These are phyloP conservation scores for Scarus forsteni DNA, from an alignment of 2,797 vertebrate genomes.

Conservation along the genomic window DNA sequence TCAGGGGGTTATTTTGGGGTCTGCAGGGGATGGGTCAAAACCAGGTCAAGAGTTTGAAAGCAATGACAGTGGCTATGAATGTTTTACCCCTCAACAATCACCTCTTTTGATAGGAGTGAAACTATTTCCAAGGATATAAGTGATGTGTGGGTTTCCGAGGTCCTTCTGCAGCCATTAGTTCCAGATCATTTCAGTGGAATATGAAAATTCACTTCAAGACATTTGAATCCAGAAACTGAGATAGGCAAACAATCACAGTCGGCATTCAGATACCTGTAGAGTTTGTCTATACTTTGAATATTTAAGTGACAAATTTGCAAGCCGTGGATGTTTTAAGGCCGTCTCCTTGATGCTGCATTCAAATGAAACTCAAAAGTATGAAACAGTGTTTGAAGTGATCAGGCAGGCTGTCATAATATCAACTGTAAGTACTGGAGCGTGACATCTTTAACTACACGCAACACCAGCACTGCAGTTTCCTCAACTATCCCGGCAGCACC, in stretches of 20 bases:
- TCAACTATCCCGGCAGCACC: no score
- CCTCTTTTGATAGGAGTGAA: neutral
- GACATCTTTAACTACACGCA: no score
- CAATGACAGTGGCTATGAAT: neutral
- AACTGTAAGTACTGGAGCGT: no score
- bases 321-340: neutral
- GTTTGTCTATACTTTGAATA: slow-evolving; percentile 9
- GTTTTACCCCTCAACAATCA: neutral
- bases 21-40: slow-evolving; percentile 4
- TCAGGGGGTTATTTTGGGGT: slow-evolving; percentile 39
- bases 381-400: neutral
- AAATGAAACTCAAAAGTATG: neutral
- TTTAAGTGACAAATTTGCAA: neutral
- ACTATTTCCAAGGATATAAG: neutral
- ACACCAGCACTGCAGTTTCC: no score
- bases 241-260: neutral
- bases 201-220: slow-evolving; percentile 22
- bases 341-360: neutral
- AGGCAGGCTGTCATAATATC: no score
- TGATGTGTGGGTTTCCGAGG: no score
- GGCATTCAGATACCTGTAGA: neutral
- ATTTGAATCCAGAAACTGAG: slow-evolving; percentile 19
- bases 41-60: slow-evolving; percentile 8
- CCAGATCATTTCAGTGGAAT: slow-evolving; percentile 1
- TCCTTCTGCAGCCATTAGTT: neutral